Percentiles rank a stretch among this genome's conserved stretches.
phyloP scores from a whole-genome alignment of 2,888 invertebrate genomes.

The Epiblema foenella region DNA sequence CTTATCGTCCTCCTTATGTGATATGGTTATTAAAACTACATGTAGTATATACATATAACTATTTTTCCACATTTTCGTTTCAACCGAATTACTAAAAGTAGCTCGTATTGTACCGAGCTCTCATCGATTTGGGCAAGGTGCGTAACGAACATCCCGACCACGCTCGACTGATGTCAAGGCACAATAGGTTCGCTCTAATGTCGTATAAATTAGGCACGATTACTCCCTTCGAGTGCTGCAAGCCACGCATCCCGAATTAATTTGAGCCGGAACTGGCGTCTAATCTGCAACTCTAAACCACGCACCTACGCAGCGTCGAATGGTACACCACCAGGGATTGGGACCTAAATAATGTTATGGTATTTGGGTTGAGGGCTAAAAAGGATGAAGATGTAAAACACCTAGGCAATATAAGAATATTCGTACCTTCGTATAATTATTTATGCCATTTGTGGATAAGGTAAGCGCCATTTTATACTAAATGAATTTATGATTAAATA shows the following conservation, averaged over 20 bases:
- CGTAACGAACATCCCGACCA: slow-evolving; percentile 33
- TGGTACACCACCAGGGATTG: neutral
- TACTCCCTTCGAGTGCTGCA: slow-evolving; percentile 36
- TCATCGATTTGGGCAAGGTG: slow-evolving; percentile 22
- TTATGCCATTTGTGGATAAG: neutral
- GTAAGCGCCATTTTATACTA: neutral
- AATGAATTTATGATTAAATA: neutral
- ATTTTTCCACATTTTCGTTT: neutral
- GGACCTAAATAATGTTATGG: no score
- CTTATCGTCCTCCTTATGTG: no score
- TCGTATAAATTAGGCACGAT: slow-evolving; percentile 50
- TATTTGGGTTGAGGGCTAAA: no score
- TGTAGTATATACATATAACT: neutral
- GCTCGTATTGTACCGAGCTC: slow-evolving; percentile 19
- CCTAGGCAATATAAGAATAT: no score
- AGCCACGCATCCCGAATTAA: slow-evolving; percentile 38
- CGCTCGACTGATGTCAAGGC: slow-evolving; percentile 47
- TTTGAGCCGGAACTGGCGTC: slow-evolving; percentile 18
- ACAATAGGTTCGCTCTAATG: slow-evolving; percentile 47
- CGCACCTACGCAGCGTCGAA: neutral
- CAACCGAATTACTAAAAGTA: neutral
- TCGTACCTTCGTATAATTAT: no score
- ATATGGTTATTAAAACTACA: slow-evolving; percentile 25
- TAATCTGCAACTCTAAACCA: slow-evolving; percentile 21
- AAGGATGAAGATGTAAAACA: no score